Evolutionary conservation across 1,140 invertebrate genomes (phyloP).

Genomic region (Harlomillsia oculata): DNA sequence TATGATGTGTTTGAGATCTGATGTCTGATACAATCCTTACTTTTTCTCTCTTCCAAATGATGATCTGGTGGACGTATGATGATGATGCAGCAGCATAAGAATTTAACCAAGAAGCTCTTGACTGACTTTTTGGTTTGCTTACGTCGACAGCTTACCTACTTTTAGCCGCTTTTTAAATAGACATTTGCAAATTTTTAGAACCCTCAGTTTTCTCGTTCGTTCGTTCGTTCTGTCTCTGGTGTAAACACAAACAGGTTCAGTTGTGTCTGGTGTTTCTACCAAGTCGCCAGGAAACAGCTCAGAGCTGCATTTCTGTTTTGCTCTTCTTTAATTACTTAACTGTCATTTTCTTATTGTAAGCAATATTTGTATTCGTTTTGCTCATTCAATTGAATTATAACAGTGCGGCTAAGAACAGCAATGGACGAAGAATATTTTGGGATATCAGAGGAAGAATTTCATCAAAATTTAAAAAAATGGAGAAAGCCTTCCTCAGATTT

Average conservation of each 20-base stretch:
- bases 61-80: background rate
- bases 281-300: too few species aligned
- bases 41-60: too few species aligned
- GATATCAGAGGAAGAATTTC: conserved; percentile 15
- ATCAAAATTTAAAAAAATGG: conserved; percentile 12
- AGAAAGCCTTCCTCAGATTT: conserved; percentile 22
- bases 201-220: too few species aligned
- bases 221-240: background rate
- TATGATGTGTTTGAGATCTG: too few species aligned
- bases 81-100: conserved; percentile 11
- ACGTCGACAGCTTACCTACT: too few species aligned
- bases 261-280: background rate
- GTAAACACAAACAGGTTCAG: conserved; percentile 8
- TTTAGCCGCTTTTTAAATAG: background rate
- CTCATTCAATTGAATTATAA: background rate
- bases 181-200: background rate
- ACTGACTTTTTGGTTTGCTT: too few species aligned
- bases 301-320: background rate
- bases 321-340: background rate
- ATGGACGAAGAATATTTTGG: too few species aligned
- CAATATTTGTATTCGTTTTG: background rate
- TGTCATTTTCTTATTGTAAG: background rate
- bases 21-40: too few species aligned
- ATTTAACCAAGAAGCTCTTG: too few species aligned
- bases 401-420: too few species aligned